Base-by-base conservation (phyloP, 2,888 invertebrate genomes). In the Erebia epiphron region DNA sequence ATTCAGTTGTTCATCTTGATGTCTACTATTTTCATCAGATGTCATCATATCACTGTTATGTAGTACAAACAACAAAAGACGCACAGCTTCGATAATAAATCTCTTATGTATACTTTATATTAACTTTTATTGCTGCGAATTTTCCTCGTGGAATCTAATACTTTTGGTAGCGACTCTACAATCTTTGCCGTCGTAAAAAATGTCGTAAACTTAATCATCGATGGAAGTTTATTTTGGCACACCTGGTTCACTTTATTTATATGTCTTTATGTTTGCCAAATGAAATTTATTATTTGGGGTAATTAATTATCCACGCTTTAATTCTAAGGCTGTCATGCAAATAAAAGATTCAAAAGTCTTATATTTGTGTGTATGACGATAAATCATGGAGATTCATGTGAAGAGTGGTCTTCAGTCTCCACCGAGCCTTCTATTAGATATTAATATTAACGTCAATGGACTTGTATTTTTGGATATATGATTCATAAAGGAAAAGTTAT, bases 241-340 rank as follows among this genome's bases (percentile, higher is more conserved):
- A 86, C 85, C 83, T 86, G 86, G 79, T 80, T 72, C 73, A 74
- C 76, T 81, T 77, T 77, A 80, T 79, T 80, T 75, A 79, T 68
- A 78, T 70, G 75, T 77, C 79, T 82, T 79, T 79, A 66, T 58
- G 62, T 65, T 65, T 70, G 74, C 72, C 75, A 70, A 69, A 71
- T 69, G 62, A 50, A 69, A 69, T 72, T 71, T 69, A 67, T 74
- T 74, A 67, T 69, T 58, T 62, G 62, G 14, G 46, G 65, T 71
- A 72, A 73, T 73, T 72, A 64, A 73, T 67, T 67, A 65, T 58
- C 43, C 52, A 43, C 56, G 63, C 75, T 75, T 76, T 72, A 72
- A 72, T 74, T 76, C 73, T 74, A 74, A 78, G 76, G 75, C 73
- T 71, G 72, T 74, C 73, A 74, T 75, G 76, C 75, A 75, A 77